phyloP scores from a whole-genome alignment of 2,888 invertebrate genomes.

The Lordiphosa fenestrarum region DNA sequence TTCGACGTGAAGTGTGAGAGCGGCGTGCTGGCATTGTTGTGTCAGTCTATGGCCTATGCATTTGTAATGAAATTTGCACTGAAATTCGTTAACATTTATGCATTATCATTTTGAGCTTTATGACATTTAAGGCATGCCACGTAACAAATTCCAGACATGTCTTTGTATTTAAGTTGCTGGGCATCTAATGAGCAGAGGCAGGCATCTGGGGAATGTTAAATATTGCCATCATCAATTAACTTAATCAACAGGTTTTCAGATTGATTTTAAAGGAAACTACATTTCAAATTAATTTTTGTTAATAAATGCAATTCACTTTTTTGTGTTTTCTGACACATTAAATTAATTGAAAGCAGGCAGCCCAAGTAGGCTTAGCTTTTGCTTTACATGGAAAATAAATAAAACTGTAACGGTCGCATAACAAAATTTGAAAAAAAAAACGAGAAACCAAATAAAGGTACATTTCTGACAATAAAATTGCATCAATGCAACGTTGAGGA shows the following conservation, averaged over 20 bases:
- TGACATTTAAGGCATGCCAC: conserved; percentile 28
- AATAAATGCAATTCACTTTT: too few species aligned
- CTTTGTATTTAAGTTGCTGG: too few species aligned
- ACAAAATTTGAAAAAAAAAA: conserved; percentile 1
- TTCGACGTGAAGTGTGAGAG: conserved; percentile 16
- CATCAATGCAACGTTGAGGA: neutral
- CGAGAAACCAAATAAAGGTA: neutral
- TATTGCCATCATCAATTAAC: neutral
- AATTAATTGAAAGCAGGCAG: too few species aligned
- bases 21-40: conserved; percentile 16
- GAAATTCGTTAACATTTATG: conserved; percentile 64
- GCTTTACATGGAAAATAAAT: neutral
- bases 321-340: too few species aligned
- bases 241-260: conserved; percentile 5
- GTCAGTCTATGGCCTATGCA: conserved; percentile 55
- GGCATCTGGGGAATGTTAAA: too few species aligned
- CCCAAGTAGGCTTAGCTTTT: neutral
- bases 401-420: neutral
- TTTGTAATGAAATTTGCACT: conserved; percentile 58
- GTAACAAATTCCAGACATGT: conserved; percentile 1
- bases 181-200: too few species aligned
- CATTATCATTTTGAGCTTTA: conserved; percentile 48
- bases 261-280: too few species aligned
- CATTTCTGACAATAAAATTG: neutral
- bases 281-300: too few species aligned